A percentile compares a stretch with the other conserved stretches of the same genome.
phyloP scores from a whole-genome alignment of 1,140 invertebrate species.

The Drosophila murphyi region DNA sequence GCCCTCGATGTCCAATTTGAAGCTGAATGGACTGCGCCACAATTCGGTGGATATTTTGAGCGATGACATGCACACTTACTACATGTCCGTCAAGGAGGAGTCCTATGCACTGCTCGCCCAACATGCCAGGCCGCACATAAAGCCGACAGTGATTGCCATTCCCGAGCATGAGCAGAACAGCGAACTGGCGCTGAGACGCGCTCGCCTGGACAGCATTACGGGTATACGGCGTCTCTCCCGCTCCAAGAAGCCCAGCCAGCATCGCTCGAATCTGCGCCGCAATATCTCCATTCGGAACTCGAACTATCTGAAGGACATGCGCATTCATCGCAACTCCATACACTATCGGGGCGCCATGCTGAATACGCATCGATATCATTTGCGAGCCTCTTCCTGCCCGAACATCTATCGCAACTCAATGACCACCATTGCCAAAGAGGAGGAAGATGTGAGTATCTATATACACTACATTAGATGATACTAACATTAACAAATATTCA shows the following conservation, averaged over 20 bases:
- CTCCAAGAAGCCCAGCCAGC: constrained; percentile 67
- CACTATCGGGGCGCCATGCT: constrained; percentile 92
- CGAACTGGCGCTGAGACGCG: constrained; percentile 52
- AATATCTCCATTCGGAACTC: constrained; percentile 84
- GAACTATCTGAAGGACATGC: constrained; percentile 91
- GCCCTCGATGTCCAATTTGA: constrained; percentile 60
- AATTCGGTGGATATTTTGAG: constrained; percentile 78
- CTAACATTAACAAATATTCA: too few relatives aligned
- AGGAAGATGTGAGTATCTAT: constrained; percentile 86
- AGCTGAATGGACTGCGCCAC: constrained; percentile 67
- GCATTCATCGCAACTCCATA: constrained; percentile 91
- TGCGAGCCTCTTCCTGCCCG: constrained; percentile 94
- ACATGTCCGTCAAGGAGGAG: constrained; percentile 65
- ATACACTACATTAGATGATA: too few relatives aligned
- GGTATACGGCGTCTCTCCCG: constrained; percentile 74
- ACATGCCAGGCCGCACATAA: constrained; percentile 30
- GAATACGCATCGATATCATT: constrained; percentile 91
- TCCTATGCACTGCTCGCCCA: constrained; percentile 61
- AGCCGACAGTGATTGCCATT: constrained; percentile 64
- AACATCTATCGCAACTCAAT: constrained; percentile 96
- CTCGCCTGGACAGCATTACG: constrained; percentile 74
- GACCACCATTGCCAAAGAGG: constrained; percentile 92
- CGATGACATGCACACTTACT: constrained; percentile 74
- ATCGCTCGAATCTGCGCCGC: constrained; percentile 74
- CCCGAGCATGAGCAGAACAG: constrained; percentile 58